Conservation (phyloP, 2,888 invertebrate genomes). For the Tenthredo notha region DNA sequence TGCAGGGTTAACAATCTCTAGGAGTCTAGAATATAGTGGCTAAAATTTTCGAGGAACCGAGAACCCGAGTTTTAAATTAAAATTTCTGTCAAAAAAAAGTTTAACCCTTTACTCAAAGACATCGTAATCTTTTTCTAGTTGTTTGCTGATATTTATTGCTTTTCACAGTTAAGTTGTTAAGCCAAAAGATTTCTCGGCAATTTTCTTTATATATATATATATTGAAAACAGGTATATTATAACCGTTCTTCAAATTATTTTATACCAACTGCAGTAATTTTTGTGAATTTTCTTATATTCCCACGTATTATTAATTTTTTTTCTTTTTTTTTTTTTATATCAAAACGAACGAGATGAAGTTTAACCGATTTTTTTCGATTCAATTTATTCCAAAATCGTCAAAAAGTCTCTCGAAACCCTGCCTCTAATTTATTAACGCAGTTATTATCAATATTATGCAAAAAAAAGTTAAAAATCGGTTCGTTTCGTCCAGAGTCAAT, state of each 20-base stretch:
- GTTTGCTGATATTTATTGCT: neutral
- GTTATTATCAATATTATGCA: neutral
- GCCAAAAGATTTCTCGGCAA: neutral
- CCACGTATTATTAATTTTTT: no score
- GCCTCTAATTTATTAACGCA: neutral
- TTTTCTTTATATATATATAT: neutral
- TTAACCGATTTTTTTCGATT: neutral
- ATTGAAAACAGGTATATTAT: neutral
- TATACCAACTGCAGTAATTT: neutral
- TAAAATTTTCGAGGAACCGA: neutral
- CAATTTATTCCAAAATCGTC: neutral
- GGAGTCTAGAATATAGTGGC: neutral
- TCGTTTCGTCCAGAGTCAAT: neutral
- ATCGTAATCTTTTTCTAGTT: neutral
- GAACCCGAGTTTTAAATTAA: neutral
- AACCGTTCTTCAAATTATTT: neutral
- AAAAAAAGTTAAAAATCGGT: neutral
- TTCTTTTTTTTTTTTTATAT: no score
- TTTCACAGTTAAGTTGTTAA: neutral
- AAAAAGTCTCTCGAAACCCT: neutral
- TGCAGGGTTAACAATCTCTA: neutral
- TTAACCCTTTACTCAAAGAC: slow-evolving; percentile 19
- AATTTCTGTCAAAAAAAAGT: slow-evolving; percentile 10
- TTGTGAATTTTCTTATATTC: neutral
- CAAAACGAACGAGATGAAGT: neutral